These are phyloP conservation scores for Drosophila buzzatii DNA, from an alignment of 2,888 invertebrate genomes.

Conservation along the genomic window DNA sequence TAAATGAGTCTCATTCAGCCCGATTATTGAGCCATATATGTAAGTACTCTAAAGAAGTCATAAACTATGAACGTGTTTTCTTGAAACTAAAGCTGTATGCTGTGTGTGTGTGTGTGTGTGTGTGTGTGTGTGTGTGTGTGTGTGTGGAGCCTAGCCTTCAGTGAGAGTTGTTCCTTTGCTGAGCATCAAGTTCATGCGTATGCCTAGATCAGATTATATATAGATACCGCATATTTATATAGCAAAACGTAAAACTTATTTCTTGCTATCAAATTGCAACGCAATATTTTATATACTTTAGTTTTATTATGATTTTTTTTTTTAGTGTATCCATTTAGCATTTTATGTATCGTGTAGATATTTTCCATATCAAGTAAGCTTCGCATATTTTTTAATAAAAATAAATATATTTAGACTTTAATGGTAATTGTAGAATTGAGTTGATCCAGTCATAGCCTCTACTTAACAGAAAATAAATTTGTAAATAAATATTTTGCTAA, in stretches of 20 bases:
- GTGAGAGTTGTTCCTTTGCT: constrained; percentile 22
- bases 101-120: neutral
- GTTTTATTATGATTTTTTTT: neutral
- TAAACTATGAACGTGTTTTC: constrained; percentile 26
- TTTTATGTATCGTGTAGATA: neutral
- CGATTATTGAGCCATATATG: constrained; percentile 67
- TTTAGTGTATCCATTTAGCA: neutral
- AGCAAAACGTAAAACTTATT: constrained; percentile 1
- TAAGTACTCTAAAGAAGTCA: constrained; percentile 35
- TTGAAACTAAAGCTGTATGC: neutral
- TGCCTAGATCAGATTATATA: constrained; percentile 10
- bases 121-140: neutral
- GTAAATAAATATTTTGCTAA: too few relatives aligned
- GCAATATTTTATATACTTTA: constrained; percentile 6
- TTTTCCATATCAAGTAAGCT: neutral
- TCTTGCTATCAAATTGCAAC: constrained; percentile 7
- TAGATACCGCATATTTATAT: constrained; percentile 6
- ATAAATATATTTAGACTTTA: neutral
- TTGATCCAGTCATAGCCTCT: neutral
- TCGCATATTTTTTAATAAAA: neutral
- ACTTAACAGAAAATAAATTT: too few relatives aligned
- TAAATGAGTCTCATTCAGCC: constrained; percentile 60
- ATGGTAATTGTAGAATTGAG: neutral
- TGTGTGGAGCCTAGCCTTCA: constrained; percentile 1
- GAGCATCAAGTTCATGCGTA: constrained; percentile 7